These are phyloP conservation scores for Linepithema humile DNA, from an alignment of 1,140 invertebrate genomes.

Conservation along the genomic window DNA sequence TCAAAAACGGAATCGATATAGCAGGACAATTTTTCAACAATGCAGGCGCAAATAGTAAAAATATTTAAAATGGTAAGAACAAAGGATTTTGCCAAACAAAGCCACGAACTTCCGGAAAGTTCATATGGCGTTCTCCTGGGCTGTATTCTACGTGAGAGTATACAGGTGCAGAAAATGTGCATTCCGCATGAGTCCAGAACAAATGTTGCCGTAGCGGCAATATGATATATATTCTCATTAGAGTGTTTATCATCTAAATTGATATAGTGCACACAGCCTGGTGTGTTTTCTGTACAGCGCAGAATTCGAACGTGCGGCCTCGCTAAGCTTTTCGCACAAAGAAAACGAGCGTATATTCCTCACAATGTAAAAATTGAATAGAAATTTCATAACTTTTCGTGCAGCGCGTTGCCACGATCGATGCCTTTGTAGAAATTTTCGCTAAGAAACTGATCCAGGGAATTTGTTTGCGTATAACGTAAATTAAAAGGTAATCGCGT, in stretches of 20 bases:
- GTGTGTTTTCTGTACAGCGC: background rate
- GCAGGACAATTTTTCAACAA: background rate
- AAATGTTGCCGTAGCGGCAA: conserved; percentile 44
- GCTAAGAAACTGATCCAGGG: background rate
- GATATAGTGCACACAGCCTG: conserved; percentile 7
- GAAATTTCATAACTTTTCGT: background rate
- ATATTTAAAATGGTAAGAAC: background rate
- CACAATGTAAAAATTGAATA: background rate
- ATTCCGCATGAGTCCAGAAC: conserved; percentile 23
- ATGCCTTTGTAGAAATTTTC: background rate
- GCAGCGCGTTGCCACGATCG: background rate
- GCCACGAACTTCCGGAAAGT: conserved; percentile 29
- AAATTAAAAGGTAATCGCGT: background rate
- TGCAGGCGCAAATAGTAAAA: background rate
- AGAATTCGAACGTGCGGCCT: background rate
- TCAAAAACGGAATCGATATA: background rate
- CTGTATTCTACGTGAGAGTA: background rate
- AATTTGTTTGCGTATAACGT: background rate
- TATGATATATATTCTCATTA: conserved; percentile 52
- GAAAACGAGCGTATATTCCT: too few species aligned
- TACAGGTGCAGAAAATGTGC: conserved; percentile 35
- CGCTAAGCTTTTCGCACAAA: background rate
- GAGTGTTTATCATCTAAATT: conserved; percentile 52
- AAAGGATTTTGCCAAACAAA: conserved; percentile 31
- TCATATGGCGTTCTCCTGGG: conserved; percentile 12